Conservation (phyloP, 2,797 vertebrate genomes). For the Helarctos malayanus region DNA sequence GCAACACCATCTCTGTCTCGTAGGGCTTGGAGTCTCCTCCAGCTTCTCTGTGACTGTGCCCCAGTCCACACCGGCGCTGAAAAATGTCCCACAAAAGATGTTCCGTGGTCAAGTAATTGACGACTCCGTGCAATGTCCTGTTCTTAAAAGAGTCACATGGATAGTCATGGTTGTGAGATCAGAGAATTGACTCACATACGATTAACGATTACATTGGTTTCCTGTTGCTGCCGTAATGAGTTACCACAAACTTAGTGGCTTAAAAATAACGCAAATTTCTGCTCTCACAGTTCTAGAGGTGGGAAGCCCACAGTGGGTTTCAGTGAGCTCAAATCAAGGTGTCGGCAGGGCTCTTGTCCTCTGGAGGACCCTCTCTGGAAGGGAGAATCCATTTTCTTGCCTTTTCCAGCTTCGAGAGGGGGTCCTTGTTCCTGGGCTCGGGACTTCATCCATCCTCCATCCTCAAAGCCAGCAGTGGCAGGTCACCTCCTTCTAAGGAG, state of each 20-base stretch:
- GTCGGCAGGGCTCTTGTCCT: not conserved
- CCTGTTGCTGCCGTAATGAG: not conserved
- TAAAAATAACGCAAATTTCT: not conserved
- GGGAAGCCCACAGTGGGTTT: not conserved
- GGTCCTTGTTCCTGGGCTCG: not conserved
- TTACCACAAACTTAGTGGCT: not conserved
- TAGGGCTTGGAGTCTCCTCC: not conserved
- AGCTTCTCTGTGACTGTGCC: not conserved
- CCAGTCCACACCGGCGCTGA: not conserved
- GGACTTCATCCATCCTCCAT: accelerated
- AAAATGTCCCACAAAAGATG: not conserved
- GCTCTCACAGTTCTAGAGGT: not conserved
- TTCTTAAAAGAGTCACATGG: not conserved
- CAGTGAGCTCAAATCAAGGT: not conserved
- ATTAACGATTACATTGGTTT: not conserved
- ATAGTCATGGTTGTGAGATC: not conserved
- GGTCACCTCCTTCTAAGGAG: not conserved
- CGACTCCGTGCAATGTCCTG: not conserved
- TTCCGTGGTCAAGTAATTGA: accelerated
- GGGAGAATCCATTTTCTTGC: not conserved
- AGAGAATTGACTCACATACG: not conserved
- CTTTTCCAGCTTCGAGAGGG: not conserved
- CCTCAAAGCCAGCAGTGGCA: not conserved
- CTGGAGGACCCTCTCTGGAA: not conserved
- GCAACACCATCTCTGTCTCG: not conserved